Conservation (phyloP, 2,888 invertebrate genomes). For the Gordius sp. region DNA sequence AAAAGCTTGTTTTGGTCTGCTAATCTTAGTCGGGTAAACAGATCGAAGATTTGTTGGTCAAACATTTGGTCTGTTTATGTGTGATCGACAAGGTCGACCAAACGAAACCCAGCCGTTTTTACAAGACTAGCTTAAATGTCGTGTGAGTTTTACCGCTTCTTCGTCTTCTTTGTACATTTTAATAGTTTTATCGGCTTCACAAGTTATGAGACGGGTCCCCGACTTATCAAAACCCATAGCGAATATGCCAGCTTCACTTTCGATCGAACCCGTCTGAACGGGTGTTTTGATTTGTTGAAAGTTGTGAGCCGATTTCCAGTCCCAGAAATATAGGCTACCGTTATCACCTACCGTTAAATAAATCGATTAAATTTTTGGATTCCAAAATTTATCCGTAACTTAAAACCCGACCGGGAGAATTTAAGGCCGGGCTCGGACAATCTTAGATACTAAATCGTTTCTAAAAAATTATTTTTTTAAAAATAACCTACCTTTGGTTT, state of each 20-base stretch:
- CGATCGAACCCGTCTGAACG: conserved; percentile 94
- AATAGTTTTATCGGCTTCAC: conserved; percentile 94
- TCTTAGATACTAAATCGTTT: no score
- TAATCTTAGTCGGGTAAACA: background rate
- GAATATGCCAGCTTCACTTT: conserved; percentile 90
- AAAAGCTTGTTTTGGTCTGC: no score
- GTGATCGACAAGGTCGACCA: background rate
- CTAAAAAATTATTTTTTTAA: no score
- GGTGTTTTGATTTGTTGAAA: conserved; percentile 60
- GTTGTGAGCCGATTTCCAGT: conserved; percentile 94
- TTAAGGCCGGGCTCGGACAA: no score
- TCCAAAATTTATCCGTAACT: no score
- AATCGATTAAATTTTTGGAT: no score
- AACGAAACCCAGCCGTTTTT: no score
- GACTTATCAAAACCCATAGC: conserved; percentile 76
- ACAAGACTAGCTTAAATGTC: no score
- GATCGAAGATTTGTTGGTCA: no score
- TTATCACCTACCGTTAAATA: conserved; percentile 61
- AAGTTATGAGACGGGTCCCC: conserved; percentile 72
- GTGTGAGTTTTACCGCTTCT: conserved; percentile 45
- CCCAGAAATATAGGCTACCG: conserved; percentile 87
- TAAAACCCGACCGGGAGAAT: no score
- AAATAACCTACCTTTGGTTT: no score
- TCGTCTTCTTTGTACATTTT: conserved; percentile 96
- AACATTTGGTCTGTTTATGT: conserved; percentile 18